Base-by-base conservation (phyloP, 2,113 vertebrate genomes). In the Mesembrinibis cayennensis region DNA sequence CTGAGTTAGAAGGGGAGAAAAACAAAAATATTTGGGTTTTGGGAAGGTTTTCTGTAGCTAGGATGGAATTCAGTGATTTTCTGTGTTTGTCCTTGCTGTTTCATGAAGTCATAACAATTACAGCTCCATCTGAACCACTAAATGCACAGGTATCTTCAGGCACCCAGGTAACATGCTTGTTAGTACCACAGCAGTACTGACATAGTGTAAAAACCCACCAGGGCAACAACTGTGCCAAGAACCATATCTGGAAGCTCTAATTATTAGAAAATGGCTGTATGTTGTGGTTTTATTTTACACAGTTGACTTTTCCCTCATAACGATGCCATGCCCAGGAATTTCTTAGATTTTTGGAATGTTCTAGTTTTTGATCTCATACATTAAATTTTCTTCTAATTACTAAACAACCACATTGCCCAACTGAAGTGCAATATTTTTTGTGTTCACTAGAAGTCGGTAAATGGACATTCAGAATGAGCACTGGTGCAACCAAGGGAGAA, bases 401-500 rank as follows among this genome's bases (percentile, higher is more conserved):
- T 45, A 23, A 56, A 40, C 36, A 49, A 7, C 2, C 2, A 11
- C 0, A 0, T 45, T 89, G 32, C 8, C 13, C 45, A 61, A n/a
- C 16, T 53, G 58, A 74, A 56, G 5, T 36, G 32, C 11, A 77
- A 5, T 70, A 66, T 78, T 18, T 27, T 79, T 74, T 79, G 30
- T 58, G 34, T 36, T 65, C 32, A 36, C 17, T 22, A 47, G 10
- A 63, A 82, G 14, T 26, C 21, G 85, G 49, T 38, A 81, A 73
- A 61, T 22, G 12, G 21, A 2, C 32, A 73, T 73, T 78, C 34
- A 70, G 9, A 0, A 0, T 4, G 7, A 89, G 29, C 40, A 11
- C 5, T n/a, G 29, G 7, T 52, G 27, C 16, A 40, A 49, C 21
- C 4, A 44, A 70, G 11, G 55, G 40, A 89, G 11, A 62, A 89